phyloP scores from a whole-genome alignment of 2,888 invertebrate species.

The Tigriopus californicus region DNA sequence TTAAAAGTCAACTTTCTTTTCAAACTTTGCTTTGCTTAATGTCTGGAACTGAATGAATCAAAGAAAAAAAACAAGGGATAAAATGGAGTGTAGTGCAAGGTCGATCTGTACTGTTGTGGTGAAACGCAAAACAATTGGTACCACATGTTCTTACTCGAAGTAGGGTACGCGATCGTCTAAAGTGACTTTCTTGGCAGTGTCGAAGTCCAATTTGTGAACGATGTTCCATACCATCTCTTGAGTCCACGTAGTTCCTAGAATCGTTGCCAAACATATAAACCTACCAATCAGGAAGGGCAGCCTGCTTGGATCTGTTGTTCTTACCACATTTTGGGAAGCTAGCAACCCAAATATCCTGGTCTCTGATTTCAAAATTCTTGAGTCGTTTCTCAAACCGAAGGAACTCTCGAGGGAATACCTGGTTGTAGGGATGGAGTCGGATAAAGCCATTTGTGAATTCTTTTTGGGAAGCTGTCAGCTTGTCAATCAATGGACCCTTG shows the following conservation, averaged over 20 bases:
- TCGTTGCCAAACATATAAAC: slow-evolving; percentile 19
- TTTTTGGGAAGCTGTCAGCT: background rate
- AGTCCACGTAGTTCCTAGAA: slow-evolving; percentile 67
- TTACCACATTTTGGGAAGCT: slow-evolving; percentile 39
- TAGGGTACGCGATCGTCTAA: slow-evolving; percentile 49
- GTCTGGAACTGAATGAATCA: too few species aligned
- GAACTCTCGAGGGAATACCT: slow-evolving; percentile 27
- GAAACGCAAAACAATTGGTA: too few species aligned
- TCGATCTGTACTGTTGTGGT: too few species aligned
- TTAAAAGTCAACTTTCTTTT: too few species aligned
- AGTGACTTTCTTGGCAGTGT: slow-evolving; percentile 41
- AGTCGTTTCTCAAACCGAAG: slow-evolving; percentile 28
- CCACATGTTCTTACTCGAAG: slow-evolving; percentile 54
- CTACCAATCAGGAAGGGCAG: background rate
- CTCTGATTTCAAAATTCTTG: slow-evolving; percentile 30
- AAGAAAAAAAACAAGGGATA: too few species aligned
- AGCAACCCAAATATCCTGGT: slow-evolving; percentile 37
- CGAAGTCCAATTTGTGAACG: slow-evolving; percentile 55
- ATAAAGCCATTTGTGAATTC: background rate
- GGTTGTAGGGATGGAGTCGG: background rate
- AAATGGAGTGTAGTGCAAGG: too few species aligned
- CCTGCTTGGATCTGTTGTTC: background rate
- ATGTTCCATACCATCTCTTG: slow-evolving; percentile 88
- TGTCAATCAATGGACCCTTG: background rate
- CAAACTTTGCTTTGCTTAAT: too few species aligned